Evolutionary conservation across 2,797 vertebrate genomes (phyloP), one percentile per base, ranked within the genome.

Genomic region (Tympanoctomys barrerae): DNA sequence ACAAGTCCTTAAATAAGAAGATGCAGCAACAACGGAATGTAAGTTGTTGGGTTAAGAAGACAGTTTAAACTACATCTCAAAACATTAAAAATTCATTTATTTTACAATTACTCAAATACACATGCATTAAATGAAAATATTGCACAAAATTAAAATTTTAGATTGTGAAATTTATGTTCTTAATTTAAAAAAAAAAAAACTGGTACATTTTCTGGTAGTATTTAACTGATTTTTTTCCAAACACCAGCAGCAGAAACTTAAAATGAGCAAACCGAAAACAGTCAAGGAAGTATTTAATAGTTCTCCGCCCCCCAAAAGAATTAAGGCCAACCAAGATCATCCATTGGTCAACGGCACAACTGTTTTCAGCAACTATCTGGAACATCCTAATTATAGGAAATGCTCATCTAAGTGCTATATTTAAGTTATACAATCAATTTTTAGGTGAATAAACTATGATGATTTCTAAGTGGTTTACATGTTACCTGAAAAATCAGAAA

Each of bases 1-100:
- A 99, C 99, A 99, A 99, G 99, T 99, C 99, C 98, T 99, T 99
- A 99, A 99, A 99, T 98, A 99, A 99, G 99, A 97, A 94, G 97
- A 98, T 13, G 49, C 97, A 98, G 96, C 98, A 99, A 99, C 98
- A 99, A 99, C 97, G 99, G 99, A 99, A 99, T 99, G 99, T 99
- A 98, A 98, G 98, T 98, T 98, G 98, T 98, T 98, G 98, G 98
- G 98, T 97, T 98, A 96, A 98, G 96, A 98, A 98, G 97, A 99
- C 97, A 95, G 97, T 97, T 98, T 97, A 98, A 98, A 98, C 98
- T 98, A 98, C 97, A 98, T 98, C 98, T 98, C 98, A 98, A 99
- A 99, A 99, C 98, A 98, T 98, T 98, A 98, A 99, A 99, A 98
- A 98, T 97, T 96, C 98, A 96, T 98, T 99, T 98, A 99, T 98